phyloP scores from a whole-genome alignment of 2,797 vertebrate species.

The Tapera naevia region DNA sequence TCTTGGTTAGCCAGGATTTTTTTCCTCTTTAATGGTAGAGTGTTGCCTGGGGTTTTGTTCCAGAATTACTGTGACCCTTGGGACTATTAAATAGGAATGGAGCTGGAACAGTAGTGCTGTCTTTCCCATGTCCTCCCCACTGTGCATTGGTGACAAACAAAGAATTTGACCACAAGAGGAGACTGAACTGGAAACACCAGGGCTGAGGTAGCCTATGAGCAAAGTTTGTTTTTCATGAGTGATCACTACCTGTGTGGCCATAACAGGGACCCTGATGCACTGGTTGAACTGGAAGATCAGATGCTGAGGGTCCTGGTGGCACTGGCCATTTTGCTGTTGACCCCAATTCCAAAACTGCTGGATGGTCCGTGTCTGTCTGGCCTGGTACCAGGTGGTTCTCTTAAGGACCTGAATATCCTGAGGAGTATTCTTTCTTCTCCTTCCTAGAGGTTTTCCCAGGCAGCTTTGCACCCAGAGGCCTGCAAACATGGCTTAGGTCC shows the following conservation, averaged over 20 bases:
- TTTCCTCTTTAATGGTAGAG: not conserved
- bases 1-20: not conserved
- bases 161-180: not conserved
- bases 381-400: not conserved
- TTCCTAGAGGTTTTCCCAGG: not conserved
- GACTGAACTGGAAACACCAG: not conserved
- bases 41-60: not conserved
- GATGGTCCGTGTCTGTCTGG: not conserved
- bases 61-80: not conserved
- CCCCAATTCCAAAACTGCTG: not conserved
- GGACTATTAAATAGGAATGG: not conserved
- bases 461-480: not conserved
- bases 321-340: not conserved
- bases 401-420: not conserved
- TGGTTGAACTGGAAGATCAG: not conserved
- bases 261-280: not conserved
- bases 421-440: not conserved
- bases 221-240: not conserved
- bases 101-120: not conserved
- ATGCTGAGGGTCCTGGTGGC: not conserved
- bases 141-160: not conserved
- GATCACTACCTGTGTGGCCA: rapidly evolving
- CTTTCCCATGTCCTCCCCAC: not conserved
- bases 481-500: not conserved
- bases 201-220: not conserved